Percentiles rank a stretch among this genome's conserved stretches.
phyloP scores from a whole-genome alignment of 2,888 invertebrate species.

The Ophion costatus region DNA sequence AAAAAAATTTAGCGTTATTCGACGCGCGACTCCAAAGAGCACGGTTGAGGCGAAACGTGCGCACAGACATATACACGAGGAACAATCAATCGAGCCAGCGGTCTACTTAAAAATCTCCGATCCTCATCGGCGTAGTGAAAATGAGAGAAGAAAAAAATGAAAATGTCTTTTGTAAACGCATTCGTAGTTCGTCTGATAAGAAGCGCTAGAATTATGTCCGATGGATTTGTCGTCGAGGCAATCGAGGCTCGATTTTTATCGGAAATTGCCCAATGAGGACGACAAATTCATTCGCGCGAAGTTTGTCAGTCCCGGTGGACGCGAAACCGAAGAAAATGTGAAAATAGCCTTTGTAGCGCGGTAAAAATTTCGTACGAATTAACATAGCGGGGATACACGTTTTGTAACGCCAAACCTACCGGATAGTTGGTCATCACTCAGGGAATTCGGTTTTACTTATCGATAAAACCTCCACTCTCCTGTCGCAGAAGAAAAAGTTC shows the following conservation, averaged over 20 bases:
- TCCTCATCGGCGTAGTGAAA: background rate
- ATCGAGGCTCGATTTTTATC: conserved; percentile 12
- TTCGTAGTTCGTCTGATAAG: conserved; percentile 13
- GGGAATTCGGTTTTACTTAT: conserved; percentile 72
- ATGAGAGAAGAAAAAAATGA: background rate
- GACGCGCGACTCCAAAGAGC: conserved; percentile 19
- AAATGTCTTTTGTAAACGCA: background rate
- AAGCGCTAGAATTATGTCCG: background rate
- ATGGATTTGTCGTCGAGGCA: conserved; percentile 20
- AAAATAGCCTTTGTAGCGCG: conserved; percentile 42
- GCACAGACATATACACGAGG: background rate
- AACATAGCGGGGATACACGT: conserved; percentile 52
- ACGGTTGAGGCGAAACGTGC: background rate
- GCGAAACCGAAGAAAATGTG: background rate
- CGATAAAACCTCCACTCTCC: background rate
- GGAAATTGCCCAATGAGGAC: background rate
- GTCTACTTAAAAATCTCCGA: conserved; percentile 11
- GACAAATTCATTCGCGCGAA: conserved; percentile 14
- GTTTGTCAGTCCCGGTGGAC: background rate
- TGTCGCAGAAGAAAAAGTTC: conserved; percentile 11
- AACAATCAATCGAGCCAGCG: conserved; percentile 35
- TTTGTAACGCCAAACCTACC: conserved; percentile 68
- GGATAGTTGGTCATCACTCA: conserved; percentile 73
- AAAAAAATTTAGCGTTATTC: conserved; percentile 4
- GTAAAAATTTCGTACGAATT: conserved; percentile 43